Conservation (phyloP, 1,140 invertebrate genomes). For the Medauroidea extradentata region DNA sequence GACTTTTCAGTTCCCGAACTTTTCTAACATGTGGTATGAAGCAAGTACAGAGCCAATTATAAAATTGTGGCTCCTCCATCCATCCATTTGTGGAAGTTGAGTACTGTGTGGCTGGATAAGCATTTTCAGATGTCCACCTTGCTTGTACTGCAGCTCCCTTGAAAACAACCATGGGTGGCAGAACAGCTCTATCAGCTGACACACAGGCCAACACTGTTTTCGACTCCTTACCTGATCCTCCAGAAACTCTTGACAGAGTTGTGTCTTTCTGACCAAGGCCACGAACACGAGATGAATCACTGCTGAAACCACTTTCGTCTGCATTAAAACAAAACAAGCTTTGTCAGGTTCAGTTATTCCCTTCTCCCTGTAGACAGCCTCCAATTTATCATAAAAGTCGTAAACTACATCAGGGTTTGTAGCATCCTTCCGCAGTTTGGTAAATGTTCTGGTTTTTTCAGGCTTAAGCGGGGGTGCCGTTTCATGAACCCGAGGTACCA, state of each 20-base stretch:
- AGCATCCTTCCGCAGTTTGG: not conserved
- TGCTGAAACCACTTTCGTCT: conserved; percentile 1
- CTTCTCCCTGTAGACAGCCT: not conserved
- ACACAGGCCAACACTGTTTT: conserved; percentile 33
- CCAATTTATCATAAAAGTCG: not conserved
- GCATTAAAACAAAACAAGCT: not conserved
- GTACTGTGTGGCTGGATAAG: conserved; percentile 32
- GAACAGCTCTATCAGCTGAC: conserved; percentile 25
- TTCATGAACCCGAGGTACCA: not conserved
- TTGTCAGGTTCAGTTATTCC: not conserved
- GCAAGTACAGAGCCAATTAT: conserved; percentile 24
- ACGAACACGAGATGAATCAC: not conserved
- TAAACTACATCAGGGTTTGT: not conserved
- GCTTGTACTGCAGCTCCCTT: conserved; percentile 32
- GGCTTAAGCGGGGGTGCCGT: not conserved
- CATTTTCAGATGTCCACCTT: conserved; percentile 27
- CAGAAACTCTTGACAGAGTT: conserved; percentile 23
- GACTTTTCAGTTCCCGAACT: not conserved
- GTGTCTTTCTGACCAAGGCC: conserved; percentile 29
- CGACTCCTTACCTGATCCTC: conserved; percentile 28
- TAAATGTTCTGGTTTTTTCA: not conserved
- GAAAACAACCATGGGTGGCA: conserved; percentile 35
- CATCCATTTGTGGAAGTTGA: conserved; percentile 32
- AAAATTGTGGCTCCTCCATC: conserved; percentile 34
- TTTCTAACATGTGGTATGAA: not conserved